Percentiles rank a stretch among this genome's conserved stretches.
phyloP scores from a whole-genome alignment of 2,888 invertebrate genomes.

The Zygothrica quintamaculata region DNA sequence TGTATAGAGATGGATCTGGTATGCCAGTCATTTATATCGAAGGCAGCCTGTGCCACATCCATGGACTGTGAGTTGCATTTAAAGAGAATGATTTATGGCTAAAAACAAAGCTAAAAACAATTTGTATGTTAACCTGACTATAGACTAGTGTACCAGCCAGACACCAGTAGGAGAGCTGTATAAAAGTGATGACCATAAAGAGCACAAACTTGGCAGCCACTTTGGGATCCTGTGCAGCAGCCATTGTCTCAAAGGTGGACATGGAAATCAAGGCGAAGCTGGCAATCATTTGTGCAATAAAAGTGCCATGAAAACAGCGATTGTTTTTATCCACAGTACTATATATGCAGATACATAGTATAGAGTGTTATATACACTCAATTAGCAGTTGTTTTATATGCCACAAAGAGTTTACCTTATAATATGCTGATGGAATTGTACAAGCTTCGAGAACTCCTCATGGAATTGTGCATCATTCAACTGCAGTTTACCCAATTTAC shows the following conservation, averaged over 20 bases:
- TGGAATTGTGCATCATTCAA: constrained; percentile 38
- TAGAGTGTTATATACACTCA: too few species aligned
- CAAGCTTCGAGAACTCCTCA: constrained; percentile 54
- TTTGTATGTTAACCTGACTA: constrained; percentile 61
- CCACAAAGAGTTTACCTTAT: constrained; percentile 70
- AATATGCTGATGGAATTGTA: constrained; percentile 77
- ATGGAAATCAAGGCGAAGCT: constrained; percentile 79
- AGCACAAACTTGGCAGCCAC: constrained; percentile 74
- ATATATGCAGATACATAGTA: background rate
- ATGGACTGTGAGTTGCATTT: too few species aligned
- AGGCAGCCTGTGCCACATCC: constrained; percentile 77
- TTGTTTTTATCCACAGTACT: constrained; percentile 63
- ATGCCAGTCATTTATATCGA: constrained; percentile 73
- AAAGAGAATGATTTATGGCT: background rate
- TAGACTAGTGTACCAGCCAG: constrained; percentile 70
- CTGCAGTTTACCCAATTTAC: constrained; percentile 45
- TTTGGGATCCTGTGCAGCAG: constrained; percentile 64
- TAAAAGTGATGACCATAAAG: constrained; percentile 68
- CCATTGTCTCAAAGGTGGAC: constrained; percentile 76
- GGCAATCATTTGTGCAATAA: constrained; percentile 72
- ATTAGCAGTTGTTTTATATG: background rate
- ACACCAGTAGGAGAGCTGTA: constrained; percentile 81
- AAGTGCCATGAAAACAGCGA: constrained; percentile 66
- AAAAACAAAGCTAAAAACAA: too few species aligned
- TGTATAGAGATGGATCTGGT: constrained; percentile 56